Conservation (phyloP, 2,113 vertebrate genomes). For the Callithrix jacchus region DNA sequence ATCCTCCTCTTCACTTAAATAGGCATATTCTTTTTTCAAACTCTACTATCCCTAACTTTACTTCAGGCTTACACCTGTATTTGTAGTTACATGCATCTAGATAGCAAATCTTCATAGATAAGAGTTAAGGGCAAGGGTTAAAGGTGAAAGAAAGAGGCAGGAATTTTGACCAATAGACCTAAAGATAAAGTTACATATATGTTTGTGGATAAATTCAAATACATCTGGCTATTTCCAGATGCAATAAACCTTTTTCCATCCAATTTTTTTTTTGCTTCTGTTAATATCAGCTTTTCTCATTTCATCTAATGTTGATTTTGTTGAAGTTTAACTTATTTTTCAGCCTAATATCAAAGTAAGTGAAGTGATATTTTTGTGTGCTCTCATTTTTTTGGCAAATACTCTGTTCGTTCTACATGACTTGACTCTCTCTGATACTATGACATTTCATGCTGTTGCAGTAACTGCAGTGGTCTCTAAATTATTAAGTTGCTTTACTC, state of each 20-base stretch:
- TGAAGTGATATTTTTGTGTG: not conserved
- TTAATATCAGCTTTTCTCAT: not conserved
- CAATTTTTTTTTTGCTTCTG: not conserved
- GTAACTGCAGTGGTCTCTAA: not conserved
- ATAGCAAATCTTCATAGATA: not conserved
- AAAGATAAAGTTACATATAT: not conserved
- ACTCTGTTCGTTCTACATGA: not conserved
- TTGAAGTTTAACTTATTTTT: not conserved
- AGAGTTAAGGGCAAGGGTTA: not conserved
- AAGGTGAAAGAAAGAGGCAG: not conserved
- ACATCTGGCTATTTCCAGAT: not conserved
- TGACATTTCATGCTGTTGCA: not conserved
- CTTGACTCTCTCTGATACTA: not conserved
- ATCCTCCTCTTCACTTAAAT: not conserved
- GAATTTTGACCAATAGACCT: not conserved
- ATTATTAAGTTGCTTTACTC: not conserved
- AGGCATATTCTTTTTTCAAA: not conserved
- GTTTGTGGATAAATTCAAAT: not conserved
- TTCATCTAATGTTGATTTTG: not conserved
- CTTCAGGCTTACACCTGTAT: not conserved
- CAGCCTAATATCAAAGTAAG: not conserved
- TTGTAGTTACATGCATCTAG: not conserved
- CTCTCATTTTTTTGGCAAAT: not conserved
- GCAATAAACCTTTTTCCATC: not conserved
- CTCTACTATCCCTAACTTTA: not conserved